phyloP scores from a whole-genome alignment of 2,797 vertebrate species.

The Syngnathus acus region DNA sequence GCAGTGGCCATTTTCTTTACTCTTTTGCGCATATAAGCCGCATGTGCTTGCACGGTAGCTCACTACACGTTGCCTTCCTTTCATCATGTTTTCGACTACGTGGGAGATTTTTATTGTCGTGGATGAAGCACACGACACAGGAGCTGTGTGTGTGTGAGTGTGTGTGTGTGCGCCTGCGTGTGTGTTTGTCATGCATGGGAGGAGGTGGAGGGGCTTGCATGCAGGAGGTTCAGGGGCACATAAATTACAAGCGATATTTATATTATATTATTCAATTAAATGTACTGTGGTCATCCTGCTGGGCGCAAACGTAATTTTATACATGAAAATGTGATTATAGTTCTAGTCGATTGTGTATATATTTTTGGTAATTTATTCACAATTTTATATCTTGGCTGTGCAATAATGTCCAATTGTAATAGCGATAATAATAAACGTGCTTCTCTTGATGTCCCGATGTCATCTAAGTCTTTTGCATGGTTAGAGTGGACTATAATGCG shows the following conservation, averaged over 20 bases:
- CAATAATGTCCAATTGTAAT: neutral
- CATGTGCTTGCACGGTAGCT: conserved; percentile 23
- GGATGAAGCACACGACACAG: conserved; percentile 21
- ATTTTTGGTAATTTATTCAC: neutral
- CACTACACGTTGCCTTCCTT: conserved; percentile 12
- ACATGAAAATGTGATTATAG: neutral
- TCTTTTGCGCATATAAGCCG: conserved; percentile 12
- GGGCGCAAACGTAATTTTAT: neutral
- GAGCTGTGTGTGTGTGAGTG: neutral
- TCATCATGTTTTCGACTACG: conserved; percentile 20
- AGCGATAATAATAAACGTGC: too few species aligned
- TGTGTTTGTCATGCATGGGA: neutral
- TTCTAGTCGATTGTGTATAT: neutral
- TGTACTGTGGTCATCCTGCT: neutral
- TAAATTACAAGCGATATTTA: conserved; percentile 9
- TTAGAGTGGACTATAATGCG: conserved; percentile 63
- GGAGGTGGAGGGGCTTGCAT: neutral
- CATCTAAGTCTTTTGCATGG: conserved; percentile 64
- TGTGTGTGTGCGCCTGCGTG: neutral
- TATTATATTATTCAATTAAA: neutral
- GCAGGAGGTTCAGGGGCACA: neutral
- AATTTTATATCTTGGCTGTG: neutral
- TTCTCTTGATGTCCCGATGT: conserved; percentile 54
- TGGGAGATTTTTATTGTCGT: conserved; percentile 49
- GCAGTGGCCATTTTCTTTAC: conserved; percentile 10